Evolutionary conservation across 2,888 invertebrate genomes (phyloP), one percentile per base, ranked within the genome.

Genomic region (Carabus problematicus): DNA sequence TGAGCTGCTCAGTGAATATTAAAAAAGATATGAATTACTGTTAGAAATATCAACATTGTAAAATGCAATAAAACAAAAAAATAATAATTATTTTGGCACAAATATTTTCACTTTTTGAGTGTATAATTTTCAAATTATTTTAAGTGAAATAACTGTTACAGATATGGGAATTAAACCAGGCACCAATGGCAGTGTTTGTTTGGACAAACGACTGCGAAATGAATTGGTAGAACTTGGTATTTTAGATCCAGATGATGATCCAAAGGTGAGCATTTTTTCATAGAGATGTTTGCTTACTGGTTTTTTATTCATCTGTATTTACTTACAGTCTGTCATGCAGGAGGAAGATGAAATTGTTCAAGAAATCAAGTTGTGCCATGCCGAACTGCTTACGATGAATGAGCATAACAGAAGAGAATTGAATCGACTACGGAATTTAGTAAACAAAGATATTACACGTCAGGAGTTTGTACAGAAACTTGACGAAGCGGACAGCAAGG

Each of bases 181-280:
- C 7, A 45, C 45, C 12, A 69, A 62, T 11, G 62, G 62, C 77
- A 91, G 91, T 1, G 85, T 91, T 62, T 91, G 91, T 74, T 85
- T 97, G 76, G 96, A 97, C 79, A 88, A 92, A 79, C 88, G 93
- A 72, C 87, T 97, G 63, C 88, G 92, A 75, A 91, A 92, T 76
- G 95, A 95, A 79, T 83, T 96, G 1, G 90, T 95, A 19, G 94
- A 95, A 73, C 93, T 94, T 80, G 96, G 95, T 64, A 89, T 94
- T 64, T 80, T 94, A 41, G 92, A 91, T 75, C 85, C 89, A 4
- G 90, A 89, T 72, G 89, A 90, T 76, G 82, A 88, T 54, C 84
- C 86, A 2, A 88, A 88, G 52, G 80, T 86, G 61, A 83, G 83
- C 11, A 59, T 45, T 16, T 64, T 12, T 69, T 54, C 54, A 11